phyloP scores from a whole-genome alignment of 2,797 vertebrate species.

The Characodon lateralis region DNA sequence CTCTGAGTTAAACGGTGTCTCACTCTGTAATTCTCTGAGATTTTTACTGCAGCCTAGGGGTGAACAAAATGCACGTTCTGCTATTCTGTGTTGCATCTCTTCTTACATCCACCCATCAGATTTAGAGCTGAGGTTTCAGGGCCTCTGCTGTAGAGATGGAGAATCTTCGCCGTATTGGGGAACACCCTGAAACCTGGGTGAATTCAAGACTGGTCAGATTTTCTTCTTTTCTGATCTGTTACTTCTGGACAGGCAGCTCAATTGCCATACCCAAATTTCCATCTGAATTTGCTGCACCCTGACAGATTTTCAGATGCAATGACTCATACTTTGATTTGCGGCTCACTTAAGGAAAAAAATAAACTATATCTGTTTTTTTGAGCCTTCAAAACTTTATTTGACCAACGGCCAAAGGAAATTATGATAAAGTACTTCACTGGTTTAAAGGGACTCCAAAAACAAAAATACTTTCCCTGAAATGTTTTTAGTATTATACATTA shows the following conservation, averaged over 20 bases:
- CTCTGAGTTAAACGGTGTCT: slow-evolving; percentile 78
- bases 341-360: slow-evolving; percentile 2
- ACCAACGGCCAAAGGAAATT: not conserved
- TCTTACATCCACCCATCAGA: slow-evolving; percentile 78
- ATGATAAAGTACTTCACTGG: not conserved
- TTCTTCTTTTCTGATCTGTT: slow-evolving; percentile 46
- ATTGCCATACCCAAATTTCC: slow-evolving; percentile 30
- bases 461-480: not conserved
- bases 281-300: slow-evolving; percentile 14
- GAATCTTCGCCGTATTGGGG: slow-evolving; percentile 50
- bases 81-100: slow-evolving; percentile 76
- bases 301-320: slow-evolving; percentile 15
- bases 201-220: slow-evolving; percentile 54
- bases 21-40: slow-evolving; percentile 76
- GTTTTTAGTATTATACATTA: not conserved
- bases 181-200: slow-evolving; percentile 60
- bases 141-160: slow-evolving; percentile 52
- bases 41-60: slow-evolving; percentile 75
- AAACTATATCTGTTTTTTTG: slow-evolving; percentile 20
- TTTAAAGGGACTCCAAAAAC: not conserved
- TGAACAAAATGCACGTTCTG: slow-evolving; percentile 76
- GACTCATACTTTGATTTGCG: slow-evolving; percentile 30
- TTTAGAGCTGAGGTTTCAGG: slow-evolving; percentile 75
- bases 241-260: slow-evolving; percentile 39
- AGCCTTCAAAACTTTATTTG: slow-evolving; percentile 5